Evolutionary conservation across 2,888 invertebrate genomes (phyloP).

Genomic region (Platycheirus albimanus): DNA sequence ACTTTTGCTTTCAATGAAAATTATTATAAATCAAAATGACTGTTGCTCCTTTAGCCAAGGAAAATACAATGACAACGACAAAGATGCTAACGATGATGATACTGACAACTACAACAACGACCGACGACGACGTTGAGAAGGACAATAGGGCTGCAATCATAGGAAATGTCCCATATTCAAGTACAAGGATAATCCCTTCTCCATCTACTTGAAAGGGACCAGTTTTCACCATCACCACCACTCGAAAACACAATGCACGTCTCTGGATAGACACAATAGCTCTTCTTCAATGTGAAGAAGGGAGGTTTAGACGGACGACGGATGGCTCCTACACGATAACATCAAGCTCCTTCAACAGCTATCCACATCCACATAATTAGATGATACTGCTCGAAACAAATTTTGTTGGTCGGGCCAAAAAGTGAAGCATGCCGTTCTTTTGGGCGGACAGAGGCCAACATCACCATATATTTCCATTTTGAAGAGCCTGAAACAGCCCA

Average conservation of each 20-base stretch:
- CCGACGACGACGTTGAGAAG: conserved; percentile 33
- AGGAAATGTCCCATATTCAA: conserved; percentile 59
- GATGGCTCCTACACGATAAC: not conserved
- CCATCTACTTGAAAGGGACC: conserved; percentile 37
- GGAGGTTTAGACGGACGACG: conserved; percentile 3
- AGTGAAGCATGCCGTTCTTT: conserved; percentile 11
- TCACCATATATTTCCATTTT: not conserved
- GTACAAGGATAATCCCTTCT: conserved; percentile 45
- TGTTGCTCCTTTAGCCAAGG: conserved; percentile 63
- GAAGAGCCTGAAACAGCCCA: conserved; percentile 19
- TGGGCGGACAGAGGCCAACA: too few relatives aligned
- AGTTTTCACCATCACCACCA: conserved; percentile 35
- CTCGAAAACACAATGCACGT: conserved; percentile 63
- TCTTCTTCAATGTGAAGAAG: not conserved
- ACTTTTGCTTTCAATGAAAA: conserved; percentile 44
- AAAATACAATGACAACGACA: conserved; percentile 17
- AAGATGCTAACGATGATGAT: conserved; percentile 39
- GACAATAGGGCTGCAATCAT: conserved; percentile 50
- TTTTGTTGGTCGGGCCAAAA: conserved; percentile 54
- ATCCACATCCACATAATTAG: conserved; percentile 59
- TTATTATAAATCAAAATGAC: conserved; percentile 66
- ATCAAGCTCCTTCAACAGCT: too few relatives aligned
- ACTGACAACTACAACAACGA: not conserved
- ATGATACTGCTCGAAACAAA: conserved; percentile 58
- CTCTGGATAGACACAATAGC: conserved; percentile 31